phyloP scores from a whole-genome alignment of 2,113 vertebrate species.

The Pteronura brasiliensis region DNA sequence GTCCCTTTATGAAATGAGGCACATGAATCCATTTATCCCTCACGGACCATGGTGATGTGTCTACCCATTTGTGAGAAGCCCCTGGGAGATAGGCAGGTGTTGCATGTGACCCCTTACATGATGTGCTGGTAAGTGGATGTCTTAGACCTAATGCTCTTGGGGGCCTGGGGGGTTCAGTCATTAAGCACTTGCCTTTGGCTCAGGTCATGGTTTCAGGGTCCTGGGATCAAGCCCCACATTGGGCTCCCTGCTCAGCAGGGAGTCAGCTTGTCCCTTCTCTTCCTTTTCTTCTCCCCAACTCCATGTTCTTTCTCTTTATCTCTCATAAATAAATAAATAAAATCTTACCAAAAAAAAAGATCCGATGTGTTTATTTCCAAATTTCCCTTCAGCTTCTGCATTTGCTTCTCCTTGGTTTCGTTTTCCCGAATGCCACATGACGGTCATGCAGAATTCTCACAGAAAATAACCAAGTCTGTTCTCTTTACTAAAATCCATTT shows the following conservation, averaged over 20 bases:
- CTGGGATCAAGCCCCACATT: neutral
- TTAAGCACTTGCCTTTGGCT: neutral
- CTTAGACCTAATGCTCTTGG: neutral
- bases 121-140: fast-evolving
- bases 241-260: neutral
- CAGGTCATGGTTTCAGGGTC: neutral
- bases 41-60: neutral
- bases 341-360: neutral
- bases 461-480: neutral
- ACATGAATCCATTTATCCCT: neutral
- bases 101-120: too few species aligned
- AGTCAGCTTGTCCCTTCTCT: neutral
- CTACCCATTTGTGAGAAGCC: fast-evolving
- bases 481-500: neutral
- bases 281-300: neutral
- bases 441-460: neutral
- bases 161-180: too few species aligned
- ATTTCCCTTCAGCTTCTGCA: neutral
- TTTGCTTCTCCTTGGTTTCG: neutral
- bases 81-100: neutral
- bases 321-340: neutral
- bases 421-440: neutral
- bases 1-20: neutral
- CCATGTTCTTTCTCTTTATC: neutral
- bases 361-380: fast-evolving